Evolutionary conservation across 1,140 invertebrate genomes (phyloP).

Genomic region (Bombus sibiricus): DNA sequence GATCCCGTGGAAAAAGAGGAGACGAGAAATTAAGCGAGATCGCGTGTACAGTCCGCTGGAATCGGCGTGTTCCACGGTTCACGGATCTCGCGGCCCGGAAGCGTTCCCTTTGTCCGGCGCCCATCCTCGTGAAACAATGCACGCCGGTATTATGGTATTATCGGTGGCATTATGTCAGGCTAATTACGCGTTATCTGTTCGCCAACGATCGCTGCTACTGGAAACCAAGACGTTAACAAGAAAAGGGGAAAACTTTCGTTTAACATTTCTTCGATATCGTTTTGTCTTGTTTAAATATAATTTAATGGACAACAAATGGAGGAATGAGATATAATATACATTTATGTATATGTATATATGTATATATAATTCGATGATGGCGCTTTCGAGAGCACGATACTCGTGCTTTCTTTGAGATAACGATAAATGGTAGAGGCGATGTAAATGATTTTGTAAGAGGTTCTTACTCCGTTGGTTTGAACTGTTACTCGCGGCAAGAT

Average conservation of each 20-base stretch:
- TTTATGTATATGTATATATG: too few species aligned
- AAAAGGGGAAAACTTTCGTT: too few species aligned
- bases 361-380: neutral
- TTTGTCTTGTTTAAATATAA: neutral
- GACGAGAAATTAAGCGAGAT: conserved; percentile 8
- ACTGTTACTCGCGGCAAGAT: neutral
- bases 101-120: neutral
- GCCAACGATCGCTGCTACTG: neutral
- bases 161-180: conserved; percentile 36
- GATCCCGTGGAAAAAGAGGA: conserved; percentile 32
- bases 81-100: conserved; percentile 11
- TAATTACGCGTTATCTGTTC: conserved; percentile 44
- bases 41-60: neutral
- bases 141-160: conserved; percentile 5
- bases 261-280: neutral
- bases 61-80: conserved; percentile 24
- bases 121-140: conserved; percentile 28
- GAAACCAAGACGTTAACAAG: neutral
- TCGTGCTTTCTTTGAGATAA: neutral
- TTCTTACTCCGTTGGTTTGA: neutral
- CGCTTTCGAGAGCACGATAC: neutral
- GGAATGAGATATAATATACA: neutral
- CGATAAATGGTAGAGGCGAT: neutral
- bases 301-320: neutral
- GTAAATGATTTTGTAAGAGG: neutral